Evolutionary conservation across 2,113 vertebrate species (phyloP), one percentile per base, ranked within the genome.

Genomic region (Saccopteryx leptura): DNA sequence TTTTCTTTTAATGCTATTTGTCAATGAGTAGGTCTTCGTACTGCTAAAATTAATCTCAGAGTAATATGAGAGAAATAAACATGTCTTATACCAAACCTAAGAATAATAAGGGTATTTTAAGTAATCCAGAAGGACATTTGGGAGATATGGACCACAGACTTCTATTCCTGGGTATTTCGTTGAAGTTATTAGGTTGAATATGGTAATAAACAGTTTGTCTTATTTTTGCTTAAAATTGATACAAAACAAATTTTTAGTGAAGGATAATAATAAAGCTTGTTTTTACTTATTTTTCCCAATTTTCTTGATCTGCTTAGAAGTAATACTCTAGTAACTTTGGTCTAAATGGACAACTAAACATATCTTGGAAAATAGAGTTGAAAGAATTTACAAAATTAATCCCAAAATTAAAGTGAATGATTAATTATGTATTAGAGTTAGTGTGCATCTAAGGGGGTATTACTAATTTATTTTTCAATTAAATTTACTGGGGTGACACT

Each of bases 11-110:
- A 46, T 84, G 61, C 12, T 24, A 46, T 65, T 96, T 91, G 91
- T 68, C 33, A 94, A 17, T 81, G 50, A 88, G n/a, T 54, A 68
- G 8, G 31, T 92, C 63, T 91, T 93, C 61, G 14, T 46, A 89
- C 15, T 89, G 48, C 52, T 14, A 93, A 52, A 94, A 65, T 65
- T 91, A 79, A 75, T 54, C 21, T 96, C 58, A 65, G 33, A 50
- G 33, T 56, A 96, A 60, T 83, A 68, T 74, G 46, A 94, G 31
- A 85, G 82, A 95, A 86, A 91, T 17, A 60, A 94, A 15, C 8
- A 46, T 28, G 26, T 69, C 18, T 48, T 69, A 54, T n/a, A 58
- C 12, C 23, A 63, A 13, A 19, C 39, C 68, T 18, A 85, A 78
- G 31, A 68, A 91, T 68, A 92, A 61, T 71, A 46, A 79, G 18